A percentile compares a stretch with the other conserved stretches of the same genome.
Conservation (phyloP, 2,113 vertebrate species). For the Kryptolebias marmoratus region DNA sequence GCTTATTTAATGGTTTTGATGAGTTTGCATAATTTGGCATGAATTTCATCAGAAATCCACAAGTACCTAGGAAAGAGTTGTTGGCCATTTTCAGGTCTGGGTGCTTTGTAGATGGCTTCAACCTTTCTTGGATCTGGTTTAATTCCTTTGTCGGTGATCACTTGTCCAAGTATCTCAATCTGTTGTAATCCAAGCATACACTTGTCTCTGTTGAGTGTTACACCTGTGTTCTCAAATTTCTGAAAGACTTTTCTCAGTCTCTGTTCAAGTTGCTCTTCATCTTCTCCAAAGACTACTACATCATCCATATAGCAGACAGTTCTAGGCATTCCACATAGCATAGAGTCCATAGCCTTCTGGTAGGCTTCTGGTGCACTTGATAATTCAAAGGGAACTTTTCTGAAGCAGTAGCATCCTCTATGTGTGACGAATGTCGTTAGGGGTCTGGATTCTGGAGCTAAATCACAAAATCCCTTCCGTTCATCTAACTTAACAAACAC, state of each 20-base stretch:
- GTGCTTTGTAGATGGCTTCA: not conserved
- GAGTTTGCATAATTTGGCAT: conserved; percentile 7
- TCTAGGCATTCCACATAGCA: not conserved
- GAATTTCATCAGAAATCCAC: conserved; percentile 1
- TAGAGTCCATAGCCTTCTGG: not conserved
- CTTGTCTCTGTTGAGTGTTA: conserved; percentile 8
- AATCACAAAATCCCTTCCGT: not conserved
- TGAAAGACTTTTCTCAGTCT: conserved; percentile 6
- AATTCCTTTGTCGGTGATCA: not conserved
- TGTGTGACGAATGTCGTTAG: not conserved
- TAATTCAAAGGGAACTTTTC: not conserved
- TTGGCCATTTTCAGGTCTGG: not conserved
- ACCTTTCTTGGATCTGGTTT: conserved; percentile 4
- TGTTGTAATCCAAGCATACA: not conserved
- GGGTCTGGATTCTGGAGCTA: not conserved
- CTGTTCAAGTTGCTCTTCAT: not conserved
- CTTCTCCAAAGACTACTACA: not conserved
- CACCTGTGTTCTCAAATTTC: not conserved
- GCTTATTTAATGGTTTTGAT: not conserved
- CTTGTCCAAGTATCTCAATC: not conserved
- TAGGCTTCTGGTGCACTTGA: conserved; percentile 2
- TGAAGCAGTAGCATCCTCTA: not conserved
- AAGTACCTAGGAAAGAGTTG: not conserved
- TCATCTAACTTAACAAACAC: not conserved
- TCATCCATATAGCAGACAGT: not conserved